phyloP scores from a whole-genome alignment of 2,888 invertebrate genomes.

The Apotomis turbidana region DNA sequence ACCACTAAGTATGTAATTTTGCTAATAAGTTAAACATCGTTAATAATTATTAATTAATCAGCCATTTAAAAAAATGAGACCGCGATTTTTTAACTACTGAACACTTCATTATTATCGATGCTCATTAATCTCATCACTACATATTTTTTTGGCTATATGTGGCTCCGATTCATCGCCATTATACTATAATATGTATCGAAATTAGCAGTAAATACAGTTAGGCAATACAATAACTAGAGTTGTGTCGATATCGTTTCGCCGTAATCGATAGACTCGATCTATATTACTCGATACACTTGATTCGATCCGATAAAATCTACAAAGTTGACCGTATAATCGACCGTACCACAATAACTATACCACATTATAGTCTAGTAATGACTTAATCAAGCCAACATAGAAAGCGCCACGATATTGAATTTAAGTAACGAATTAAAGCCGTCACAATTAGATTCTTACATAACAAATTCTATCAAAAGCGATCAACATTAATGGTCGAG shows the following conservation, averaged over 20 bases:
- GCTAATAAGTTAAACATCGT: no score
- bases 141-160: neutral
- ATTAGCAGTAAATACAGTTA: slow-evolving; percentile 28
- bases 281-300: slow-evolving; percentile 63
- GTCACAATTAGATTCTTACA: slow-evolving; percentile 33
- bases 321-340: slow-evolving; percentile 57
- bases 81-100: no score
- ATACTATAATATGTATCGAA: slow-evolving; percentile 24
- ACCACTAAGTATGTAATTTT: no score
- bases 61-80: no score
- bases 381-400: slow-evolving; percentile 69
- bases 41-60: no score
- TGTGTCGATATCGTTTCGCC: slow-evolving; percentile 61
- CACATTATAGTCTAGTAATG: slow-evolving; percentile 69
- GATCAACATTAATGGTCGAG: slow-evolving; percentile 29
- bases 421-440: slow-evolving; percentile 53
- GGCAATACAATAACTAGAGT: slow-evolving; percentile 46
- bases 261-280: slow-evolving; percentile 71
- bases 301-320: slow-evolving; percentile 64
- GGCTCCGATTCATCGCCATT: slow-evolving; percentile 16
- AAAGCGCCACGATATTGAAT: slow-evolving; percentile 64
- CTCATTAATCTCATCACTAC: no score
- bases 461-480: slow-evolving; percentile 34
- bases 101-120: no score
- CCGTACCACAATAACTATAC: slow-evolving; percentile 63